Conservation (phyloP, 2,113 vertebrate genomes). For the Scophthalmus maximus region DNA sequence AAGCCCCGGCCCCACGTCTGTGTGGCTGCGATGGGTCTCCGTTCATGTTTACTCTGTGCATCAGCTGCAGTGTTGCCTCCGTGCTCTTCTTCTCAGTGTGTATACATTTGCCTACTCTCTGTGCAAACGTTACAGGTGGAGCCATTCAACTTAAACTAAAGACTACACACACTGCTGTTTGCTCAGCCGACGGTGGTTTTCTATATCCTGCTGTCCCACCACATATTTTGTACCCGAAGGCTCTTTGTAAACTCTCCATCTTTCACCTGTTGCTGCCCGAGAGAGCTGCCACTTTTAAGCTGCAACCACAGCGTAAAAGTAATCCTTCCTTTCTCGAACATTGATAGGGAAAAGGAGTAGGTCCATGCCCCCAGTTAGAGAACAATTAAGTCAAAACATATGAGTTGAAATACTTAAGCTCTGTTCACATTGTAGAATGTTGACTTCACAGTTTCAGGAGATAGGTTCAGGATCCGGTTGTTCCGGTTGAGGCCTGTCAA, state of each 20-base stretch:
- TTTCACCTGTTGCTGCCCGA: conserved; percentile 11
- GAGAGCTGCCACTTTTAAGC: conserved; percentile 31
- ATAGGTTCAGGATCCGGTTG: conserved; percentile 39
- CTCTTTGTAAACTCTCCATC: conserved; percentile 22
- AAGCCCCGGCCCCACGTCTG: conserved; percentile 71
- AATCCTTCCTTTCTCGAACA: no score
- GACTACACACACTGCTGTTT: background rate
- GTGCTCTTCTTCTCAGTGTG: conserved; percentile 6
- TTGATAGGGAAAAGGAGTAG: no score
- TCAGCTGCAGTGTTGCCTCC: conserved; percentile 25
- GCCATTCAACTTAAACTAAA: conserved; percentile 10
- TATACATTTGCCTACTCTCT: background rate
- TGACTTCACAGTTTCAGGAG: conserved; percentile 36
- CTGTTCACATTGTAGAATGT: no score
- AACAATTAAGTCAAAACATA: background rate
- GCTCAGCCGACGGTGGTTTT: conserved; percentile 17
- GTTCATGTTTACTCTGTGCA: conserved; percentile 48
- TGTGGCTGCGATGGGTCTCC: conserved; percentile 34
- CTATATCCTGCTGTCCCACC: conserved; percentile 17
- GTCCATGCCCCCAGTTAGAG: no score
- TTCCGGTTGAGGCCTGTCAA: conserved; percentile 39
- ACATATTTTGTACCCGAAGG: conserved; percentile 2
- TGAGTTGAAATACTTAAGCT: conserved; percentile 2
- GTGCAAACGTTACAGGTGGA: conserved; percentile 30
- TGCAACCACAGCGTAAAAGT: conserved; percentile 24